These are phyloP conservation scores for Pterocles burchelli DNA, from an alignment of 2,113 vertebrate genomes.

Conservation along the genomic window DNA sequence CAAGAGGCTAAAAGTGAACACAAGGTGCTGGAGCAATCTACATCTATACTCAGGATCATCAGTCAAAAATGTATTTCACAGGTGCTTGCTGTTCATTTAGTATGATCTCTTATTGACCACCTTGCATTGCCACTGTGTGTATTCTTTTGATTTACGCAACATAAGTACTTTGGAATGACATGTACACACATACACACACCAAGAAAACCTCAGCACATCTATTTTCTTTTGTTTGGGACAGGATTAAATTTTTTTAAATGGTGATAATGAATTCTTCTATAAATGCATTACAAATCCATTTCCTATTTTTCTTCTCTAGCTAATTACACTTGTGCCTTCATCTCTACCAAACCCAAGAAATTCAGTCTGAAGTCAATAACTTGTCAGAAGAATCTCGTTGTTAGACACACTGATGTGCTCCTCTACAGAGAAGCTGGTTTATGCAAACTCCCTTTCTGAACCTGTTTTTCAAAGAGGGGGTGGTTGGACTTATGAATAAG, in stretches of 20 bases:
- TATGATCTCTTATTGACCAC: background rate
- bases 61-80: conserved; percentile 15
- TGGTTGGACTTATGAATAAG: background rate
- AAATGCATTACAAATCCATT: background rate
- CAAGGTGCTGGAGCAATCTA: background rate
- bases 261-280: background rate
- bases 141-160: background rate
- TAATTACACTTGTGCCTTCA: background rate
- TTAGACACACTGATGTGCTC: background rate
- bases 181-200: background rate
- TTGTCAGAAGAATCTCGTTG: background rate
- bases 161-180: background rate
- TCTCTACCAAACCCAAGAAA: background rate
- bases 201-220: background rate
- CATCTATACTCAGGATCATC: background rate
- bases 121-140: background rate
- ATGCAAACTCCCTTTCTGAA: background rate
- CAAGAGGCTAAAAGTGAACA: background rate
- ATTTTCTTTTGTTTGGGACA: background rate
- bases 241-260: background rate
- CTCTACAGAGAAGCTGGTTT: accelerated
- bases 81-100: background rate
- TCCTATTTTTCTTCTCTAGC: background rate
- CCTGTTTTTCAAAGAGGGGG: background rate
- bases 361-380: background rate